Base-by-base conservation (phyloP, 2,888 invertebrate genomes). In the Gibbula magus region DNA sequence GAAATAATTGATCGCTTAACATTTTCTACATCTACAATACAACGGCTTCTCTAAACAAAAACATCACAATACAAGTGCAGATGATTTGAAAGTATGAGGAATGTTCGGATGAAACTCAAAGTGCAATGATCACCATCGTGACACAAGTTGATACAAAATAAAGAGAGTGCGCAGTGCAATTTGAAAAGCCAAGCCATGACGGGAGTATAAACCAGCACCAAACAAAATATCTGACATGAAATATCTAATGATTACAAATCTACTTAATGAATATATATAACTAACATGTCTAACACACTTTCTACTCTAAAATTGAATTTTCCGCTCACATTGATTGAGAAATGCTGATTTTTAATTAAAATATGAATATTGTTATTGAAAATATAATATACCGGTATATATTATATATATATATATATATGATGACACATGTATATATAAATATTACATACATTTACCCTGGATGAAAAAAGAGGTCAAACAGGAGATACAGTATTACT, bases 201-300 rank as follows among this genome's bases (percentile, higher is more conserved):
- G 16, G 16, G 74, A 35, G 51, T 20, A 74, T 25, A 25, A 16
- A 52, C 74, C 52, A 74, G 29, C 74, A 45, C 45, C 74, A 74
- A 74, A 74, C 51, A 35, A 74, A 74, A 74, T 52, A 45, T 74
- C 45, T 52, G 51, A 74, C 16, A 25, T 8, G 22, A 25, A 74
- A 20, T 29, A 22, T 52, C 52, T 51, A 74, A 22, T 45, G 20
- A 52, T 8, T n/a, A 74, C 51, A 18, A 74, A 45, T n/a, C n/a
- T 52, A n/a, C n/a, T n/a, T n/a, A n/a, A n/a, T n/a, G n/a, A n/a
- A n/a, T n/a, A 67, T 25, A 35, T 67, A 35, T 35, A 22, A 35
- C 18, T 67, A 67, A 67, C 29, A 35, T 35, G 22, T 67, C 25
- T 35, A 25, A 20, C 29, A 35, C 29, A 35, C 29, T 35, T 18